phyloP scores from a whole-genome alignment of 1,140 invertebrate genomes.

The Wiebesia pumilae region DNA sequence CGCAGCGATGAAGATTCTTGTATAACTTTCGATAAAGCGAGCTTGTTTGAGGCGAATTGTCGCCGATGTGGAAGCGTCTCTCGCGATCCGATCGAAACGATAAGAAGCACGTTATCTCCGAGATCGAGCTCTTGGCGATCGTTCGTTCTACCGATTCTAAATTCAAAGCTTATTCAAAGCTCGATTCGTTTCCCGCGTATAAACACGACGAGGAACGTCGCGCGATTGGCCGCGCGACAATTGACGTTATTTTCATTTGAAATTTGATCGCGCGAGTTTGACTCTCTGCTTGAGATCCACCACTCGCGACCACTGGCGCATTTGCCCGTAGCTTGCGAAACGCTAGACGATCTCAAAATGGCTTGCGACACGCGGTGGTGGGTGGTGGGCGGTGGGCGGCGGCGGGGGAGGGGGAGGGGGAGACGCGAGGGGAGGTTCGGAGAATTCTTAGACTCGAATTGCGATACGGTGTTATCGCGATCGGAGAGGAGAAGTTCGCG shows the following conservation, averaged over 20 bases:
- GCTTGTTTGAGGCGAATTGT: no score
- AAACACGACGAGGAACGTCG: neutral
- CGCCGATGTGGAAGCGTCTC: no score
- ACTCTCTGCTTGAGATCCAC: constrained; percentile 32
- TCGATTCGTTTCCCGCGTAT: no score
- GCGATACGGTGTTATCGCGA: constrained; percentile 43
- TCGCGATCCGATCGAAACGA: neutral
- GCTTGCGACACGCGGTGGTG: constrained; percentile 48
- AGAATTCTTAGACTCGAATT: constrained; percentile 43
- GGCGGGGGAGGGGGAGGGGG: no score
- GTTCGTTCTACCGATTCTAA: neutral
- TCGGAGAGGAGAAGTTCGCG: constrained; percentile 34
- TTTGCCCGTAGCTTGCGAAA: constrained; percentile 41
- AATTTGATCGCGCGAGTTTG: neutral
- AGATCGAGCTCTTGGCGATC: neutral
- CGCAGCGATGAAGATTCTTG: no score
- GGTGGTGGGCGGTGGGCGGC: no score
- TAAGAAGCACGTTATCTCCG: no score
- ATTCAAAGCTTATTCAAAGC: neutral
- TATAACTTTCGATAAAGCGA: no score
- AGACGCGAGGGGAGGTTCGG: constrained; percentile 42
- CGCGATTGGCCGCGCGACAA: neutral
- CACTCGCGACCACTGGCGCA: constrained; percentile 32
- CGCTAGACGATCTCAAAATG: constrained; percentile 52
- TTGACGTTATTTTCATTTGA: neutral